Base-by-base conservation (phyloP, 2,888 invertebrate genomes). In the Theodoxus fluviatilis region DNA sequence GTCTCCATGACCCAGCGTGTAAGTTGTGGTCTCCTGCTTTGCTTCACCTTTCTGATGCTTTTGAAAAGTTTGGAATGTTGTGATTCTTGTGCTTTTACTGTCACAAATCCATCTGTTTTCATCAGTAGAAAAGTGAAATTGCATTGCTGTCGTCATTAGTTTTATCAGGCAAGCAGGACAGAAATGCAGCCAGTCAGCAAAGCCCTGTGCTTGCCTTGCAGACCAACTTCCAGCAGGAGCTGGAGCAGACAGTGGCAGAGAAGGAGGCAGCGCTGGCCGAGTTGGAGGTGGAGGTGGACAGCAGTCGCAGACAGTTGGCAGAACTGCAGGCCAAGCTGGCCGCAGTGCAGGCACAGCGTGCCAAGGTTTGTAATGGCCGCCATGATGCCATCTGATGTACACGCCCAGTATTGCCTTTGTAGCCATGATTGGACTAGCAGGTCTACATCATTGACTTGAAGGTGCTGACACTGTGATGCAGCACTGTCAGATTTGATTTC, bases 201-300 rank as follows among this genome's bases (percentile, higher is more conserved):
- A 12, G 43, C 9, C 43, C 43, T 43, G 43, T 18, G 18, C 22
- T 55, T 22, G 9, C 22, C 35, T 57, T 55, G 18, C 75, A 82
- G 82, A 78, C 81, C 35, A 80, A 78, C 40, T 76, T 82, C 6
- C 80, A 79, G 49, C 82, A 82, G 71, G 82, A 82, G 71, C 70
- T 82, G 63, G 78, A 80, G 64, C 80, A 82, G 18, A 79, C 80
- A 6, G 78, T 78, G 61, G 75, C 77, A 9, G 73, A 76, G 31
- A 74, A 40, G 31, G 73, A 74, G 65, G 49, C 43, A 3, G 47
- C 47, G 28, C 28, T 69, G 28, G 35, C 33, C 3, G 55, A 76
- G 38, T 63, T 75, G 43, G 76, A 80, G 37, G 68, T 69, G 57
- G 75, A 73, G 68, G 75, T 67, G 71, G 76, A 67, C 74, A 75